Percentiles rank a stretch among this genome's conserved stretches.
These are phyloP conservation scores for Cheilosia impressa DNA, from an alignment of 2,888 invertebrate species.

Conservation along the genomic window DNA sequence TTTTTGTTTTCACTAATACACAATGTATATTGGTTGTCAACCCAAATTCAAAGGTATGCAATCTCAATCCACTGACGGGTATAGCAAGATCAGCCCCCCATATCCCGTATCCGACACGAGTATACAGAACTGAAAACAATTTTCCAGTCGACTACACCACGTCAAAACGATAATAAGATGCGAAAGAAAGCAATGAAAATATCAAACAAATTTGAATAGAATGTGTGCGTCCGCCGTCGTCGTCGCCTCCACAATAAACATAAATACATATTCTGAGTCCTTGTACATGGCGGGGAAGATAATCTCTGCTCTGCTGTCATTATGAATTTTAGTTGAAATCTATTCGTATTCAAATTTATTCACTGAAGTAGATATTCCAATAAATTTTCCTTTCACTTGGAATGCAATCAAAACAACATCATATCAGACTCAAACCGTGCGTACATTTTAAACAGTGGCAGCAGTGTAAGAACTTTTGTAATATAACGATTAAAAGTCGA, in stretches of 20 bases:
- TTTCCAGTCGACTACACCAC: conserved; percentile 68
- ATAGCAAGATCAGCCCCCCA: conserved; percentile 20
- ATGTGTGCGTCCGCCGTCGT: conserved; percentile 8
- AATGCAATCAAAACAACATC: conserved; percentile 69
- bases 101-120: conserved; percentile 32
- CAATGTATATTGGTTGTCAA: background rate
- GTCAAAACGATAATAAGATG: conserved; percentile 67
- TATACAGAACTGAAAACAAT: conserved; percentile 64
- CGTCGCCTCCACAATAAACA: conserved; percentile 13
- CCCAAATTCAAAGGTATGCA: background rate
- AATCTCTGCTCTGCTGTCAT: conserved; percentile 64
- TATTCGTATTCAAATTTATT: conserved; percentile 71
- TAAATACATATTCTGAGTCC: conserved; percentile 6
- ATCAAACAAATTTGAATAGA: conserved; percentile 52
- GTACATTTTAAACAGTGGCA: background rate
- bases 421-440: conserved; percentile 56
- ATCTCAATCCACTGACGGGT: background rate
- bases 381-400: conserved; percentile 58
- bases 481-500: background rate
- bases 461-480: background rate
- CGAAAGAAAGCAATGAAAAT: conserved; percentile 70
- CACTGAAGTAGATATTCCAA: conserved; percentile 69
- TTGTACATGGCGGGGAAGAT: conserved; percentile 20
- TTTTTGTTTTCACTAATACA: too few species aligned
- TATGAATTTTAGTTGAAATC: conserved; percentile 66